Base-by-base conservation (phyloP, 1,140 invertebrate genomes). In the Streblospio benedicti region DNA sequence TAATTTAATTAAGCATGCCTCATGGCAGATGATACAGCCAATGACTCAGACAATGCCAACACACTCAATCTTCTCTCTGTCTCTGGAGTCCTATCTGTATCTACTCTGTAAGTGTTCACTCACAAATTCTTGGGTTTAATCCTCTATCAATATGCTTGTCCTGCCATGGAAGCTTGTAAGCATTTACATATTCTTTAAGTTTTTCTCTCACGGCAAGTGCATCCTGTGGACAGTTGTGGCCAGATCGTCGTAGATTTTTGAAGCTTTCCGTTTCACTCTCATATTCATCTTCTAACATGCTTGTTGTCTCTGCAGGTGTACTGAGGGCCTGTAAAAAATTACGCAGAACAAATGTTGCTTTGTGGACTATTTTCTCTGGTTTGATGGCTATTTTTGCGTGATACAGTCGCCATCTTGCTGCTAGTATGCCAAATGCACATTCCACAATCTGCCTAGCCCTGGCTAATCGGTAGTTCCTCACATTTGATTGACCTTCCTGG, bases 391-490 rank as follows among this genome's bases (percentile, higher is more conserved):
- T 68, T 4, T 55, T 57, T 43, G 47, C 60, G n/a, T 54, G 55
- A 14, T 80, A 76, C 41, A 80, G 70, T 25, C 58, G 16, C 25
- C 23, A 35, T 59, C 50, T 28, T 4, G 18, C 31, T 18, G 57
- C 57, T 14, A 59, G 35, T 32, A 59, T 55, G 25, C 57, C 27
- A 31, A 59, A 59, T 16, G 49, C 57, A 55, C 54, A 55, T 53
- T 59, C 54, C 5, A 47, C 32, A 33, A 23, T 27, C 30, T 59
- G 33, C 18, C 61, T 53, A 9, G 70, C 73, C 35, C 68, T 57
- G 23, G 64, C 67, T 12, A 79, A 62, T 59, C 76, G 62, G 61
- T 80, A 81, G 64, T 67, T 80, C 47, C 51, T 70, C 51, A 20
- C 68, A 63, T n/a, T 62, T 64, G 51, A 75, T 45, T 18, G 65